phyloP scores from a whole-genome alignment of 1,140 invertebrate species.

The Leptoteleia sp. region DNA sequence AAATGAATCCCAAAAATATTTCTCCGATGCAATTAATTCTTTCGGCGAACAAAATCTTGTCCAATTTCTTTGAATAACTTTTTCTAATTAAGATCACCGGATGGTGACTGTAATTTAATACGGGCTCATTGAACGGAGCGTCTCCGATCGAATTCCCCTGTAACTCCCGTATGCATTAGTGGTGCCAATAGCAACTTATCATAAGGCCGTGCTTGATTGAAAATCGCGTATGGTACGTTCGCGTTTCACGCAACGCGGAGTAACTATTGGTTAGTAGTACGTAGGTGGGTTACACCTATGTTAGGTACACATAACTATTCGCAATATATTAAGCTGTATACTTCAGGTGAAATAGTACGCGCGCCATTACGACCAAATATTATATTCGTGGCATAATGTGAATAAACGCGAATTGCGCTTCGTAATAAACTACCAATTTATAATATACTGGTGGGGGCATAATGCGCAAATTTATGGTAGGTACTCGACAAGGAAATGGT shows the following conservation, averaged over 20 bases:
- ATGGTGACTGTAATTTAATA: slow-evolving; percentile 15
- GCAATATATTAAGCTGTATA: slow-evolving; percentile 45
- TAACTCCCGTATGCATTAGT: slow-evolving; percentile 19
- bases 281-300: too few species aligned
- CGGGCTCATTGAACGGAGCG: slow-evolving; percentile 32
- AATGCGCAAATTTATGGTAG: slow-evolving; percentile 49
- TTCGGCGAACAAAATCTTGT: too few species aligned
- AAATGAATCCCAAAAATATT: too few species aligned
- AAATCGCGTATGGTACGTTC: slow-evolving; percentile 42
- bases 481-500: slow-evolving; percentile 32
- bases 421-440: slow-evolving; percentile 62
- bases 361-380: slow-evolving; percentile 52
- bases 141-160: slow-evolving; percentile 20
- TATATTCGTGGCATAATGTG: slow-evolving; percentile 56
- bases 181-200: slow-evolving; percentile 56
- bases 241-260: slow-evolving; percentile 18
- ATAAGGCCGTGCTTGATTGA: slow-evolving; percentile 49
- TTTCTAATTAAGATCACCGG: neutral
- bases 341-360: slow-evolving; percentile 47
- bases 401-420: slow-evolving; percentile 41
- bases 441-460: slow-evolving; percentile 51
- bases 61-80: neutral
- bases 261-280: slow-evolving; percentile 47
- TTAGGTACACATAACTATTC: slow-evolving; percentile 55
- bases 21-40: too few species aligned